Evolutionary conservation across 2,797 vertebrate species (phyloP).

Genomic region (Ataeniobius toweri): DNA sequence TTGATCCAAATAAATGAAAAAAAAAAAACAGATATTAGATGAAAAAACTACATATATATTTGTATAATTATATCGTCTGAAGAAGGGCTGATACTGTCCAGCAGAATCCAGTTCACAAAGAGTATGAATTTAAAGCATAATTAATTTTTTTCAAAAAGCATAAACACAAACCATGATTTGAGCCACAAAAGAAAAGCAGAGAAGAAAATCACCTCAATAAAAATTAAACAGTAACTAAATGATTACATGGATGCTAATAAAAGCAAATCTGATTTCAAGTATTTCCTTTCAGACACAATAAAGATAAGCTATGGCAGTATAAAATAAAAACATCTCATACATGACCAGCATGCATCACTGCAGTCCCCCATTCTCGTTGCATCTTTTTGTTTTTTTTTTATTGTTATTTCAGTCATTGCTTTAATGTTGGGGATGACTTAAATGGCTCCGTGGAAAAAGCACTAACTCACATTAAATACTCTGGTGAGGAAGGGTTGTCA

Average conservation of each 20-base stretch:
- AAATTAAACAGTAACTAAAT: conserved; percentile 53
- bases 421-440: conserved; percentile 23
- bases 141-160: conserved; percentile 37
- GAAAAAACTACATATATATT: conserved; percentile 80
- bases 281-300: conserved; percentile 87
- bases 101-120: conserved; percentile 85
- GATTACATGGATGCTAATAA: conserved; percentile 51
- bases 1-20: conserved; percentile 76
- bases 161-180: conserved; percentile 58
- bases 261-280: conserved; percentile 77
- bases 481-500: conserved; percentile 94
- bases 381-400: background rate
- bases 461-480: conserved; percentile 92
- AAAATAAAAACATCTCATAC: conserved; percentile 93
- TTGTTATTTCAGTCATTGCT: conserved; percentile 44
- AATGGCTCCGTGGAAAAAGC: conserved; percentile 35
- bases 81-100: conserved; percentile 85
- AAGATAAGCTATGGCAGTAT: conserved; percentile 75
- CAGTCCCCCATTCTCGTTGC: conserved; percentile 51
- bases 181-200: conserved; percentile 58
- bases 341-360: conserved; percentile 97
- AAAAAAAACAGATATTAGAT: conserved; percentile 35
- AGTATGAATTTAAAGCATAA: background rate
- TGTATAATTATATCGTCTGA: conserved; percentile 81
- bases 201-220: conserved; percentile 67